phyloP scores from a whole-genome alignment of 2,888 invertebrate genomes.

The Teleogryllus oceanicus region DNA sequence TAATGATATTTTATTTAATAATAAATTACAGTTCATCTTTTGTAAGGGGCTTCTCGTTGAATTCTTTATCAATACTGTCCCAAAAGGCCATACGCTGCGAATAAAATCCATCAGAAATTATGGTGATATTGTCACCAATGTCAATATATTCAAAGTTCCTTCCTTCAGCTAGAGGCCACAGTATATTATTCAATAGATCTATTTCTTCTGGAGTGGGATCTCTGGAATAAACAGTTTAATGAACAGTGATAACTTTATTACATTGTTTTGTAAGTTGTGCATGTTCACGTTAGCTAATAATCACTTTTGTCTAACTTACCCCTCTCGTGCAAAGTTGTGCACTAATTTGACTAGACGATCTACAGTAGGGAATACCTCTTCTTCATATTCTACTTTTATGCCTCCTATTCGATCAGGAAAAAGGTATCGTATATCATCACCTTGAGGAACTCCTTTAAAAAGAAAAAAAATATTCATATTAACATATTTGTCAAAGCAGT shows the following conservation, averaged over 20 bases:
- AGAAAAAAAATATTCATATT: background rate
- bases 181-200: conserved; percentile 21
- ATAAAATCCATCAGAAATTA: conserved; percentile 30
- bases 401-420: conserved; percentile 31
- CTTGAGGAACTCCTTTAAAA: conserved; percentile 33
- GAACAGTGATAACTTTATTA: background rate
- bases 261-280: background rate
- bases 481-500: no score
- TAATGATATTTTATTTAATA: background rate
- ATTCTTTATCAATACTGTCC: conserved; percentile 30
- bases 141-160: conserved; percentile 31
- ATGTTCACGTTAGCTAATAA: no score
- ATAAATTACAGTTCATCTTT: conserved; percentile 7
- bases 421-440: conserved; percentile 33
- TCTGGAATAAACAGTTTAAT: conserved; percentile 23
- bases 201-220: conserved; percentile 30
- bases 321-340: conserved; percentile 31
- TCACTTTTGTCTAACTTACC: conserved; percentile 26
- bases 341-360: conserved; percentile 27
- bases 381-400: conserved; percentile 24
- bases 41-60: background rate
- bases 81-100: conserved; percentile 34
- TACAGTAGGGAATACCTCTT: conserved; percentile 25
- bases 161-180: conserved; percentile 32
- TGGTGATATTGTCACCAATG: conserved; percentile 26